Base-by-base conservation (phyloP, 2,797 vertebrate species). In the Enteromius paludinosus region DNA sequence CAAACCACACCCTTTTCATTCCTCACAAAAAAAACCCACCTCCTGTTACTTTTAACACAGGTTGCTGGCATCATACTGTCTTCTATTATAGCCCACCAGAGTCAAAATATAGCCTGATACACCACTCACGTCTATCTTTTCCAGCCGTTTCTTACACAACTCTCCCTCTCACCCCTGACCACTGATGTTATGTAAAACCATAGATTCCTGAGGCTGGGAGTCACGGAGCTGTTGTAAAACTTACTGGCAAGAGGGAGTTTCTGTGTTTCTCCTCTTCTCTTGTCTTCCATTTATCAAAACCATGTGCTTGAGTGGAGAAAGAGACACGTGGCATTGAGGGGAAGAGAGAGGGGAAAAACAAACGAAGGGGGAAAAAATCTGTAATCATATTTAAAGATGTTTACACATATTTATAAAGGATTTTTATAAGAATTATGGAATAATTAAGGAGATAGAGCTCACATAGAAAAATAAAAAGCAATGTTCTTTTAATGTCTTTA, bases 181-280 rank as follows among this genome's bases (percentile, higher is more conserved):
- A 88, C 90, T 89, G 89, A 87, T 91, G 91, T 95, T 95, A 94
- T 93, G 94, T 92, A 95, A 95, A 88, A 90, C 92, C 90, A 89
- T 64, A 49, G 92, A 96, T 95, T 95, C 95, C 95, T 93, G 87
- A 95, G 94, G 85, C 82, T 81, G 87, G 91, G 93, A 95, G 94
- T 95, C 94, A 95, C 89, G 65, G 91, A 54, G 93, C 93, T 94
- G 93, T 92, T 93, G 93, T 94, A 95, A 94, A 95, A 95, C 93
- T 94, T 94, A 94, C 92, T 94, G 94, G 93, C 94, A 94, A 88
- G 84, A 90, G 86, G 89, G 91, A 91, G 90, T 91, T 92, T 93
- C 91, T 91, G 91, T 92, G 85, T 93, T 93, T 93, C 92, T 92
- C 89, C 90, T 91, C 91, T 88, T 88, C 61, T 73, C 66, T 78